These are phyloP conservation scores for Redunca redunca DNA, from an alignment of 2,113 vertebrate genomes.

Conservation along the genomic window DNA sequence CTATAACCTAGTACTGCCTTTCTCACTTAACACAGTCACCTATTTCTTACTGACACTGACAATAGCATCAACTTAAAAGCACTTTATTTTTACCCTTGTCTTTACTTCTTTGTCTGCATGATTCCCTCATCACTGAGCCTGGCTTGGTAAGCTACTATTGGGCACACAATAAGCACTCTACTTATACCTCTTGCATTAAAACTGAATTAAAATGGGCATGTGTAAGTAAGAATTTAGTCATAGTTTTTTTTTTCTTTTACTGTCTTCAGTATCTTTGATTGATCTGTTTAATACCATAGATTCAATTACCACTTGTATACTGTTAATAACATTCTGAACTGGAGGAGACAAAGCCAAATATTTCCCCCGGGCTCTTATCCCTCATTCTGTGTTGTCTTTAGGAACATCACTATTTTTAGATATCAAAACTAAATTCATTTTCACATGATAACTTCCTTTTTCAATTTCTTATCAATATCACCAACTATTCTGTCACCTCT, in stretches of 20 bases:
- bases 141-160: background rate
- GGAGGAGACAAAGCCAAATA: background rate
- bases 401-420: background rate
- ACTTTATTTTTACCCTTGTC: background rate
- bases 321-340: background rate
- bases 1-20: background rate
- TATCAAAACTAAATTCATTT: constrained; percentile 9
- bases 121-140: background rate
- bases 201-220: background rate
- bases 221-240: background rate
- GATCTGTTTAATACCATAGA: background rate
- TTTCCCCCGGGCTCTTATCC: background rate
- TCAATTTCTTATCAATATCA: background rate
- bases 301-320: background rate
- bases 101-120: background rate
- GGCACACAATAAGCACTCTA: background rate
- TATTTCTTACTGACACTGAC: background rate
- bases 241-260: background rate
- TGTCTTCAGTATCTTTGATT: background rate
- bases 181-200: background rate
- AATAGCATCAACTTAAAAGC: background rate
- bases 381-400: background rate
- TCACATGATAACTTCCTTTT: background rate
- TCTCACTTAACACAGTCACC: background rate
- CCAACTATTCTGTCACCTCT: background rate